These are phyloP conservation scores for Actinernus sp. DNA, from an alignment of 92 coral and sea anemone genomes.

Conservation along the genomic window DNA sequence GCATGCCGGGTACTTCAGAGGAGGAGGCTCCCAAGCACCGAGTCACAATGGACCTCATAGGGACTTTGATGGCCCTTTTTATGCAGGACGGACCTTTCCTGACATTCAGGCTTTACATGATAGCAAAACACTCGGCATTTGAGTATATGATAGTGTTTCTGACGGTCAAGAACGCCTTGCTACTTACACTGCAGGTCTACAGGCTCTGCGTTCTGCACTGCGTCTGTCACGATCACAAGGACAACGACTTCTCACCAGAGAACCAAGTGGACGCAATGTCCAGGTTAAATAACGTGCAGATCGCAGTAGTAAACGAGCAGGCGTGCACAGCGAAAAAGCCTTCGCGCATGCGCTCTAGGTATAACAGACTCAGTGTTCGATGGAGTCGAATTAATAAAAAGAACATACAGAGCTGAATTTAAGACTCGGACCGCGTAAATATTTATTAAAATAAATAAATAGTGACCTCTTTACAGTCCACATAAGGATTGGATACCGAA, in stretches of 20 bases:
- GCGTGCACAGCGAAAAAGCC: conserved; percentile 15
- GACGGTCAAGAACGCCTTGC: conserved; percentile 94
- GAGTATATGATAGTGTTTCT: conserved; percentile 96
- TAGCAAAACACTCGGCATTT: conserved; percentile 88
- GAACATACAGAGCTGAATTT: no score
- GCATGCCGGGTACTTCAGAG: conserved; percentile 1
- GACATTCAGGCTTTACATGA: conserved; percentile 86
- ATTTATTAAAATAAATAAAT: no score
- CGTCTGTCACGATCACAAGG: conserved; percentile 91
- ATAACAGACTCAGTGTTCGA: conserved; percentile 50
- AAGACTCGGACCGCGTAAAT: no score
- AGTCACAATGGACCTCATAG: conserved; percentile 81
- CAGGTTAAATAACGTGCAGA: conserved; percentile 89
- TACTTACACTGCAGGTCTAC: conserved; percentile 86
- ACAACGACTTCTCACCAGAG: conserved; percentile 97
- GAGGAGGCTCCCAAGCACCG: conserved; percentile 62
- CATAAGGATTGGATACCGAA: no score
- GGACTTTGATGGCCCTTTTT: conserved; percentile 80
- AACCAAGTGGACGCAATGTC: conserved; percentile 80
- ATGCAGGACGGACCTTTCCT: conserved; percentile 97
- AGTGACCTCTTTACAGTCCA: no score
- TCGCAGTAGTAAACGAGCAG: conserved; percentile 81
- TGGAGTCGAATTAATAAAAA: conserved; percentile 43
- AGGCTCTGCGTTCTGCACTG: conserved; percentile 90
- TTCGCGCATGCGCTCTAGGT: conserved; percentile 23